Conservation (phyloP, 1,140 invertebrate genomes). For the Neomicropteryx cornuta region DNA sequence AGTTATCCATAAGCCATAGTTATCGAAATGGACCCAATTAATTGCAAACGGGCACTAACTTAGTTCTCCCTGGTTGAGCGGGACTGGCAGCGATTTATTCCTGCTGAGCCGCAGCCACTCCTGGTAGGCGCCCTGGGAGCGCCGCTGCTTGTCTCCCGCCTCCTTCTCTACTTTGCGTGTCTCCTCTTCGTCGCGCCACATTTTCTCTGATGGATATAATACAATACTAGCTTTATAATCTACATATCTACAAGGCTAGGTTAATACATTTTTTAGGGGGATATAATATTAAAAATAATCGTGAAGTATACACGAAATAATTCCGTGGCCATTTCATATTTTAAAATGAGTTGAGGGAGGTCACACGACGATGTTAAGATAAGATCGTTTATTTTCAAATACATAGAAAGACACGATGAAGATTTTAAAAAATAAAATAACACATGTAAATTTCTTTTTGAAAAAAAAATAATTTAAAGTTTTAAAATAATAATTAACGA, state of each 20-base stretch:
- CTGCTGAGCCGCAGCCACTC: constrained; percentile 40
- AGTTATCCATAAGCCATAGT: no score
- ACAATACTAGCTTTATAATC: no score
- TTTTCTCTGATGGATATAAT: constrained; percentile 24
- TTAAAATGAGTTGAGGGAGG: no score
- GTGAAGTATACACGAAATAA: not conserved
- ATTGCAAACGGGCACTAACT: constrained; percentile 25
- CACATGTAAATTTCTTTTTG: no score
- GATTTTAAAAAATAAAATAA: no score
- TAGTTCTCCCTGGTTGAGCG: constrained; percentile 40
- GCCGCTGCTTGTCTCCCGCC: constrained; percentile 24
- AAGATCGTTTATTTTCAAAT: no score
- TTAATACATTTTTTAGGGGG: constrained; percentile 3
- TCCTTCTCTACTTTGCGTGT: constrained; percentile 30
- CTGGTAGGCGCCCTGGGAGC: constrained; percentile 35
- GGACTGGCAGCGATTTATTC: constrained; percentile 41
- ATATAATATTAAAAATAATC: not conserved
- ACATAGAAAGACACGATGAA: no score
- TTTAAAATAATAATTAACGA: no score
- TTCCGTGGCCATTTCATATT: not conserved
- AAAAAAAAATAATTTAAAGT: no score
- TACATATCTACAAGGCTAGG: constrained; percentile 10
- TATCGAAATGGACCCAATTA: no score
- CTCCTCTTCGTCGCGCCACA: constrained; percentile 29
- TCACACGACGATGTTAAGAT: no score